Base-by-base conservation (phyloP, 53 echinoderm and acorn worm species). In the Crossaster papposus region DNA sequence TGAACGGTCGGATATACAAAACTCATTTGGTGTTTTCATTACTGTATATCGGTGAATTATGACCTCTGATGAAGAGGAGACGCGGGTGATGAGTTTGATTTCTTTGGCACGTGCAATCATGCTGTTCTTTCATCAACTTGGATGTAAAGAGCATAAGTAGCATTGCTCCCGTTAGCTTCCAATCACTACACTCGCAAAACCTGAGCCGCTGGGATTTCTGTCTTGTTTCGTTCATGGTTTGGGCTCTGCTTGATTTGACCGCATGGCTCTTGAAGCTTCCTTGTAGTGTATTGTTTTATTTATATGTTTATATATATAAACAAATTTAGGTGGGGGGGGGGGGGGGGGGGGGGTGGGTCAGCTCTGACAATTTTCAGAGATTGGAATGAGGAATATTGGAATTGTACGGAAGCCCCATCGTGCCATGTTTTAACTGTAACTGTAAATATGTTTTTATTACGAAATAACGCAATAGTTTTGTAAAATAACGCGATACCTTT, bases 1-100 rank as follows among this genome's bases (percentile, higher is more conserved):
- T 78, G 78, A 78, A 50, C 72, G 54, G 84, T 51, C 84, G 44
- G 72, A 84, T 84, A 84, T 72, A 84, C 84, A 84, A 84, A 84
- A 84, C 72, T 65, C 84, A 84, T 84, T 84, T 84, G 84, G 72
- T 84, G 84, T 84, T 84, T 84, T 84, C 84, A 84, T 84, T 84
- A 84, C 72, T 44, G 50, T 44, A 14, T 70, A 84, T 72, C 36
- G 71, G 52, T 84, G 84, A 84, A 73, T 84, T 84, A 84, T 84
- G 44, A 84, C 51, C 84, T 84, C 36, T 35, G 78, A 84, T 84
- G 81, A 81, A 33, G 68, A 73, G 73, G 65, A 84, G 84, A 72
- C 71, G 44, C 54, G 31, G 30, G 34, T 38, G 52, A 30, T 84
- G 73, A 51, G 84, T 72, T 84, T 65, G 84, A 84, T 84, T 84